Percentiles rank a stretch among this genome's conserved stretches.
phyloP scores from a whole-genome alignment of 2,113 vertebrate genomes.

The Perognathus longimembris region DNA sequence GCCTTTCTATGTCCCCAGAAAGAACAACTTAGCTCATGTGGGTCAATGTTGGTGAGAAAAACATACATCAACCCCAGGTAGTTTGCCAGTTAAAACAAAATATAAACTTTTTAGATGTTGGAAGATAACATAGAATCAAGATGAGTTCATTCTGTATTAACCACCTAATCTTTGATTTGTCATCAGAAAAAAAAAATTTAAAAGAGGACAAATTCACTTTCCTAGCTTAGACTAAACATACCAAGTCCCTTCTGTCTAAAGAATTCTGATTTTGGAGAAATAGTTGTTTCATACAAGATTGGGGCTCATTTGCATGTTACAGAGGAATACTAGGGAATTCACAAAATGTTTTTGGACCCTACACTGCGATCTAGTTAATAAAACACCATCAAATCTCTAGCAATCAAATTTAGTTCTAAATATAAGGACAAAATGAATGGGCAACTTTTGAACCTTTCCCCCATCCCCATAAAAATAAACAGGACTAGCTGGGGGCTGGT shows the following conservation, averaged over 20 bases:
- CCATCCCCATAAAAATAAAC: neutral
- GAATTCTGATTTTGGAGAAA: neutral
- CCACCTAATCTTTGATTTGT: neutral
- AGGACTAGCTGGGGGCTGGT: neutral
- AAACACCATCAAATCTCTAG: neutral
- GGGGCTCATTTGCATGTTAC: no score
- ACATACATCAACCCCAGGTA: neutral
- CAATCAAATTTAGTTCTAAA: neutral
- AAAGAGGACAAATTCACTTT: neutral
- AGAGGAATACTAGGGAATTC: no score
- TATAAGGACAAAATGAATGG: neutral
- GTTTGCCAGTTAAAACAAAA: neutral
- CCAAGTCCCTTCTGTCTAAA: neutral
- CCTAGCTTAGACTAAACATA: neutral
- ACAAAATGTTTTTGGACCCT: neutral
- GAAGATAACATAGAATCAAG: neutral
- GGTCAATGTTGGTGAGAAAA: neutral
- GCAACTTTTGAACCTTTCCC: neutral
- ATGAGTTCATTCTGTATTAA: neutral
- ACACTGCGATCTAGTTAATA: neutral
- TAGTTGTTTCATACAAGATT: neutral
- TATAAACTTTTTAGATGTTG: neutral
- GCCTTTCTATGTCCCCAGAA: neutral
- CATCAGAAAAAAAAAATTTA: neutral
- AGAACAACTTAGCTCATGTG: neutral